Evolutionary conservation across 2,113 vertebrate genomes (phyloP).

Genomic region (pig (Sus scrofa)): DNA sequence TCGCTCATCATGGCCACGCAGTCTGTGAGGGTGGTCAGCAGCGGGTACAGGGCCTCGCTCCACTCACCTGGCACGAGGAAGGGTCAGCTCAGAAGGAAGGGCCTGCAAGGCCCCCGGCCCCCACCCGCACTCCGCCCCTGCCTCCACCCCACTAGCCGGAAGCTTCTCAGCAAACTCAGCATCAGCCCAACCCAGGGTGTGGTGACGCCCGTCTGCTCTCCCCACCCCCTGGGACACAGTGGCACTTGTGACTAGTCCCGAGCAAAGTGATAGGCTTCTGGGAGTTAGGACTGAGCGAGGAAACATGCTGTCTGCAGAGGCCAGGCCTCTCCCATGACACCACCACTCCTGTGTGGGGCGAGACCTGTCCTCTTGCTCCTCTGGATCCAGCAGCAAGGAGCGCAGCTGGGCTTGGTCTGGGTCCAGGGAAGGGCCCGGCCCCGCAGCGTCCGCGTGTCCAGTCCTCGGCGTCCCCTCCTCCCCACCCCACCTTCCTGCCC

Average conservation of each 20-base stretch:
- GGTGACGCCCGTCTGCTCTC: neutral
- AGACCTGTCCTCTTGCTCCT: neutral
- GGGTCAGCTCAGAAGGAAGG: neutral
- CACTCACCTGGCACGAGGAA: constrained; percentile 92
- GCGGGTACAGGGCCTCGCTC: constrained; percentile 98
- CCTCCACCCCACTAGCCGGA: neutral
- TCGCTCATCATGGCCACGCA: constrained; percentile 99
- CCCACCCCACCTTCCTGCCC: neutral
- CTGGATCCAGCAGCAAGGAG: neutral
- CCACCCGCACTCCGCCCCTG: neutral
- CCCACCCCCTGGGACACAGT: neutral
- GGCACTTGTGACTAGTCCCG: neutral
- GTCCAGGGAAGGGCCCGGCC: neutral
- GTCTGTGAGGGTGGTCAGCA: constrained; percentile 97
- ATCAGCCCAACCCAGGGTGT: neutral
- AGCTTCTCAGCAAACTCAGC: neutral
- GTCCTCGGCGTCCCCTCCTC: neutral
- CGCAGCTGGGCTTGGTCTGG: neutral
- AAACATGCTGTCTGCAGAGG: no score
- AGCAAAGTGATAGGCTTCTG: neutral
- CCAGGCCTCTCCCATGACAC: neutral
- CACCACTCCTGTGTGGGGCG: fast-evolving
- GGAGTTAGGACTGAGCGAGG: neutral
- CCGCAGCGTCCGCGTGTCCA: fast-evolving
- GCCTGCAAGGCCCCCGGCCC: neutral